A percentile compares a stretch with the other conserved stretches of the same genome.
phyloP scores from a whole-genome alignment of 2,113 vertebrate species.

The Gymnobelideus leadbeateri region DNA sequence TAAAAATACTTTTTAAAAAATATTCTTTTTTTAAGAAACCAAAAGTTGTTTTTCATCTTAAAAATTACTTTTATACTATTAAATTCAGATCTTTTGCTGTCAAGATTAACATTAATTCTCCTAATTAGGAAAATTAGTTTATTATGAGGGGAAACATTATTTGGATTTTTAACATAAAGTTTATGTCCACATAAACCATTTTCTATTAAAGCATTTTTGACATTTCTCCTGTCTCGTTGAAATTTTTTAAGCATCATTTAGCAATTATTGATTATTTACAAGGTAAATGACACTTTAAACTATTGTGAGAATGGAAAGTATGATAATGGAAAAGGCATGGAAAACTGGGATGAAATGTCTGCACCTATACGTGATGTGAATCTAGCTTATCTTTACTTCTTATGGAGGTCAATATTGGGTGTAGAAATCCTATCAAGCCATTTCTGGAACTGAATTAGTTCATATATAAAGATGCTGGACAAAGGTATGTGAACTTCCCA shows the following conservation, averaged over 20 bases:
- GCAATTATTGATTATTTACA: background rate
- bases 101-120: background rate
- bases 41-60: background rate
- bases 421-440: background rate
- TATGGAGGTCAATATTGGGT: background rate
- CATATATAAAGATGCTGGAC: background rate
- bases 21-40: background rate
- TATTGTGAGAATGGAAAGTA: background rate
- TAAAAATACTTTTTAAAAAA: background rate
- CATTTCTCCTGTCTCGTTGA: background rate
- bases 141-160: background rate
- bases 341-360: background rate
- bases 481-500: background rate
- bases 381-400: background rate
- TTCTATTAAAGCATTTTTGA: background rate
- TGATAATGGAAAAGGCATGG: background rate
- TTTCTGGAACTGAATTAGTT: background rate
- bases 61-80: background rate
- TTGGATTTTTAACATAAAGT: background rate
- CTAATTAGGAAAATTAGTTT: background rate
- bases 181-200: background rate
- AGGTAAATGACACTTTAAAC: background rate
- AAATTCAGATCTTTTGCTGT: background rate
- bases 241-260: background rate
- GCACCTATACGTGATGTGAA: background rate